Evolutionary conservation across 2,113 vertebrate species (phyloP).

Genomic region (Neotoma lepida): DNA sequence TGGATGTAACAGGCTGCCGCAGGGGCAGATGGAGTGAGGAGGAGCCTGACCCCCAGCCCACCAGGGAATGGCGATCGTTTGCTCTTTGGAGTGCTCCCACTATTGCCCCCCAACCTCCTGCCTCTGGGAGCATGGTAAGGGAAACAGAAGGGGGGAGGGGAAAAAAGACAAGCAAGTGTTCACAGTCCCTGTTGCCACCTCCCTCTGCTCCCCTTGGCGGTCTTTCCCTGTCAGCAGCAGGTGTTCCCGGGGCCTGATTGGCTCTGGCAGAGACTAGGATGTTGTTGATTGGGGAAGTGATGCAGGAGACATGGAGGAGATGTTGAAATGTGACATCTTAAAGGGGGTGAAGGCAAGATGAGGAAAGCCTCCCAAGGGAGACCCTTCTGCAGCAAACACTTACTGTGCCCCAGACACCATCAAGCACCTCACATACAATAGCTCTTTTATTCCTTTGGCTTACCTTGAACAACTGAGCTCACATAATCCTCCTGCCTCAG

Average conservation of each 20-base stretch:
- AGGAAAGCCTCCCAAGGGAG: not conserved
- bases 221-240: constrained; percentile 44
- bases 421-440: not conserved
- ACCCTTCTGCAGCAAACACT: not conserved
- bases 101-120: constrained; percentile 57
- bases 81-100: constrained; percentile 61
- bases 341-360: not conserved
- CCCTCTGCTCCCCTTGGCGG: constrained; percentile 59
- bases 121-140: constrained; percentile 65
- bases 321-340: not conserved
- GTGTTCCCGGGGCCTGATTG: constrained; percentile 29
- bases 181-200: constrained; percentile 43
- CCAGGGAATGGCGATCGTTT: constrained; percentile 74
- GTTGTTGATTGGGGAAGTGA: no score
- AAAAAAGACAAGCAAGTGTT: constrained; percentile 2
- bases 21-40: constrained; percentile 80
- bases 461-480: not conserved
- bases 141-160: not conserved
- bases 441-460: not conserved
- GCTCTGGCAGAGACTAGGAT: constrained; percentile 50
- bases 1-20: constrained; percentile 64
- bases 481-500: not conserved
- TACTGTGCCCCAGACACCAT: not conserved
- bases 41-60: constrained; percentile 76
- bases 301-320: not conserved